Evolutionary conservation across 2,797 vertebrate species (phyloP).

Genomic region (Morelia viridis): DNA sequence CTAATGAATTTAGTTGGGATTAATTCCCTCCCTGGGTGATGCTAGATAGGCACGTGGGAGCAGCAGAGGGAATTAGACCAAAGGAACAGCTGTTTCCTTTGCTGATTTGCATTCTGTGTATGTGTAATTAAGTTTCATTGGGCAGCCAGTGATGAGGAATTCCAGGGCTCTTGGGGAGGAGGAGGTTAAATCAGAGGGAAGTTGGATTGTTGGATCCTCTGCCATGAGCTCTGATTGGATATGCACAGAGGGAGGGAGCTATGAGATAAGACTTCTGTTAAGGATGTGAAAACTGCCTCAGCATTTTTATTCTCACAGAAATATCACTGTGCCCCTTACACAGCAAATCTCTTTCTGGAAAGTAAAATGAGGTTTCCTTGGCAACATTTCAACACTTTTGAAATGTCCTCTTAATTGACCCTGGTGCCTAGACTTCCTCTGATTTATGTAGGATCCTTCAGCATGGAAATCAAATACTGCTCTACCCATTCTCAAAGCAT

Average conservation of each 20-base stretch:
- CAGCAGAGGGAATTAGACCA: slow-evolving; percentile 10
- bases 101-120: slow-evolving; percentile 17
- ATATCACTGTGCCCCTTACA: background rate
- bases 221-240: background rate
- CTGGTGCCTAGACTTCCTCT: background rate
- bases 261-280: background rate
- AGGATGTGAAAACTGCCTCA: background rate
- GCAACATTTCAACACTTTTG: background rate
- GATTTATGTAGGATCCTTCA: background rate
- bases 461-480: background rate
- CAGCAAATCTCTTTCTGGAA: background rate
- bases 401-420: background rate
- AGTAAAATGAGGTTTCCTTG: background rate
- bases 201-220: background rate
- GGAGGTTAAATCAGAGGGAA: background rate
- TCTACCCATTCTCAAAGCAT: background rate
- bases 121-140: slow-evolving; percentile 15
- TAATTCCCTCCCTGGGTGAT: background rate
- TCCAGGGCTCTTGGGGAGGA: background rate
- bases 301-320: background rate
- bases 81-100: slow-evolving; percentile 11
- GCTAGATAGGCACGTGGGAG: slow-evolving; percentile 5
- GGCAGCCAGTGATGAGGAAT: background rate
- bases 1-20: slow-evolving; percentile 27
- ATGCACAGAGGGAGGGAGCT: too few relatives aligned